A percentile compares a stretch with the other conserved stretches of the same genome.
Evolutionary conservation across 2,888 invertebrate species (phyloP).

Genomic region (Pantelozetes paolii): DNA sequence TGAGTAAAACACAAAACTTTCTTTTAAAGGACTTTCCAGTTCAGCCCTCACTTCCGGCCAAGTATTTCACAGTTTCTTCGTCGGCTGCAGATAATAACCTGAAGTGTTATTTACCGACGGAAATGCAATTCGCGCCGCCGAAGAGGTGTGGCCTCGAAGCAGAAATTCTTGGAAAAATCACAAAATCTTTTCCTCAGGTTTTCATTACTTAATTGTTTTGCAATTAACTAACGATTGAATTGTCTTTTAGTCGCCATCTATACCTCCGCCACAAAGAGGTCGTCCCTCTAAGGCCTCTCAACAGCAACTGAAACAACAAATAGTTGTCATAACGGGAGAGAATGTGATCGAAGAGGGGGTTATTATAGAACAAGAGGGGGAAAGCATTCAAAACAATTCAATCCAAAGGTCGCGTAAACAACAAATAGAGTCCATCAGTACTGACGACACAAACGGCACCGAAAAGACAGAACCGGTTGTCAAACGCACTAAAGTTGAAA

Average conservation of each 20-base stretch:
- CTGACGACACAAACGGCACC: conserved; percentile 29
- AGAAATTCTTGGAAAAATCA: conserved; percentile 43
- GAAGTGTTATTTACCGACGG: conserved; percentile 68
- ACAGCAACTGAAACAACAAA: conserved; percentile 33
- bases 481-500: conserved; percentile 25
- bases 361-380: conserved; percentile 36
- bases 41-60: conserved; percentile 78
- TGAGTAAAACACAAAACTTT: conserved; percentile 78
- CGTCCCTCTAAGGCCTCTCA: conserved; percentile 6
- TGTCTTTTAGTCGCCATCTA: background rate
- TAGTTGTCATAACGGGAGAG: conserved; percentile 34
- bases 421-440: conserved; percentile 34
- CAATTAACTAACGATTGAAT: background rate
- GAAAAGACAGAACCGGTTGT: conserved; percentile 18
- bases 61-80: conserved; percentile 52
- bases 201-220: background rate
- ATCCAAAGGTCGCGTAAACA: conserved; percentile 37
- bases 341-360: conserved; percentile 37
- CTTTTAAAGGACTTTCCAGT: conserved; percentile 83
- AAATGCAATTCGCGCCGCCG: conserved; percentile 62
- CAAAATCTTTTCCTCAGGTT: conserved; percentile 42
- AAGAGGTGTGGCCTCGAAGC: conserved; percentile 48
- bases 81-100: conserved; percentile 45
- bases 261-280: conserved; percentile 22
- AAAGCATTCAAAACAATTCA: conserved; percentile 15